phyloP scores from a whole-genome alignment of 2,888 invertebrate species.

The Dyspetes luteomarginatus region DNA sequence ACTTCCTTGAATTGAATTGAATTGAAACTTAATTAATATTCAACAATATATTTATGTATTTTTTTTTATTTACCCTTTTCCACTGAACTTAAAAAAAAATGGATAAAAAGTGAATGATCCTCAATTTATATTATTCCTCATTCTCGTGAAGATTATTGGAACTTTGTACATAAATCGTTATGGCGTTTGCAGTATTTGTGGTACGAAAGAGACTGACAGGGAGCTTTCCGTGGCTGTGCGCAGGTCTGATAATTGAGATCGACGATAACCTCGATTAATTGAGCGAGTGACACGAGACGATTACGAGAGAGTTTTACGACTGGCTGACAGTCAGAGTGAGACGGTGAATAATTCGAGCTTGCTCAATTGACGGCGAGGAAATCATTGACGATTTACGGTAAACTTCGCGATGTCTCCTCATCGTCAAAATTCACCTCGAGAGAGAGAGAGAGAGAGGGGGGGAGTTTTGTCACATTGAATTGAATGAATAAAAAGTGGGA shows the following conservation, averaged over 20 bases:
- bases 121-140: too few relatives aligned
- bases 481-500: conserved; percentile 66
- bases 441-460: background rate
- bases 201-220: background rate
- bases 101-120: too few relatives aligned
- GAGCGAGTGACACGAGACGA: conserved; percentile 58
- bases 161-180: conserved; percentile 14
- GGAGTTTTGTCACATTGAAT: conserved; percentile 26
- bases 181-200: conserved; percentile 7
- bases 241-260: conserved; percentile 61
- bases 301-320: conserved; percentile 30
- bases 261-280: conserved; percentile 63
- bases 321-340: background rate
- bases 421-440: conserved; percentile 1
- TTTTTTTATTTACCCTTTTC: too few relatives aligned
- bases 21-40: too few relatives aligned
- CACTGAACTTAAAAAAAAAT: too few relatives aligned
- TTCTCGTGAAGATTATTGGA: too few relatives aligned
- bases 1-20: too few relatives aligned
- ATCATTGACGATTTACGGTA: conserved; percentile 63
- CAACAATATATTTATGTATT: too few relatives aligned
- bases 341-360: conserved; percentile 28
- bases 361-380: conserved; percentile 63
- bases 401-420: conserved; percentile 50
- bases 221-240: too few relatives aligned